Base-by-base conservation (phyloP, 2,113 vertebrate genomes). In the Osmerus mordax region DNA sequence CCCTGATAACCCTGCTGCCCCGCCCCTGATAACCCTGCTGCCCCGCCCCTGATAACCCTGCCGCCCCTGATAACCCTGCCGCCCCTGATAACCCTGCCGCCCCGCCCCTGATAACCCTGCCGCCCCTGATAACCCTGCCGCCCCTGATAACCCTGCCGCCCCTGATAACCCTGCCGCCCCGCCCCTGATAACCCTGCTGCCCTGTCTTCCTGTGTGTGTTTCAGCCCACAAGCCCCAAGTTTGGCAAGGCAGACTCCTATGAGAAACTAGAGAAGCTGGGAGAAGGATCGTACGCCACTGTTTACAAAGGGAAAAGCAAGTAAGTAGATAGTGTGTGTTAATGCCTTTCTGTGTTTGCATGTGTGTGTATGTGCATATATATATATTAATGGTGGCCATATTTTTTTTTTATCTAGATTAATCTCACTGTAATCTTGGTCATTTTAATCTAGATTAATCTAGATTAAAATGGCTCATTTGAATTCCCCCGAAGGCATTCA, bases 241-340 rank as follows among this genome's bases (percentile, higher is more conserved):
- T 99, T 91, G 97, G 97, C 81, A 99, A 99, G 87, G 95, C 96
- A 62, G 97, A 99, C 79, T 99, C 97, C 0, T 99, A 99, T 14
- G 97, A 99, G 85, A 99, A 98, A 87, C 92, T 99, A 84, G 97
- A 99, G 88, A 99, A 98, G 81, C 89, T 99, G 64, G 97, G 97
- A 66, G 97, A 99, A 84, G 97, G 97, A 4, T 99, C 97, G 58
- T 99, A 99, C 72, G 97, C 97, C 64, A 99, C 97, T 12, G 97
- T 99, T 29, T 99, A 97, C 91, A 99, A 99, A 92, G 97, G 97
- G 67, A 98, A 98, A 90, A 98, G 97, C 97, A 98, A 98, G 97
- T 99, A 91, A 95, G 97, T 94, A 15, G 4, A 41, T 13, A 19
- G n/a, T 18, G 3, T 62, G 59, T 55, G 4, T 12, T 51, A 5